Base-by-base conservation (phyloP, 2,888 invertebrate species). In the Oasisia sp. region DNA sequence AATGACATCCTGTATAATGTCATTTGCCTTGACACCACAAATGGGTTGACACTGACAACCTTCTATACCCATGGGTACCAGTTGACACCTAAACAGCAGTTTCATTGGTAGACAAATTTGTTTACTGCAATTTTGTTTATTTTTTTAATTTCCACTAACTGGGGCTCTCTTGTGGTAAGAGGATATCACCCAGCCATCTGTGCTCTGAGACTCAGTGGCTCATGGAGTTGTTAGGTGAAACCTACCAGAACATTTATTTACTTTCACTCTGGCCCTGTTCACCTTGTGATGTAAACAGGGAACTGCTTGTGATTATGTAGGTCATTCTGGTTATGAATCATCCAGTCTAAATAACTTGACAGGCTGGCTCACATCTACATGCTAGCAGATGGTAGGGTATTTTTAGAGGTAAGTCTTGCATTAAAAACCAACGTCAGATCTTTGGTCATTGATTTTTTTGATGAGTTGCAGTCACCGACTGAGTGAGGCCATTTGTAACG, bases 221-320 rank as follows among this genome's bases (percentile, higher is more conserved):
- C 5, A 5, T 74, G 27, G 14, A 19, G 11, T 56, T 56, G 56
- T 56, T 11, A 56, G 56, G 8, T 56, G 56, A 56, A 56, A 11
- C 14, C 7, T 74, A 27, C 74, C 27, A 27, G 74, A 74, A 74
- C 19, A n/a, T 74, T 19, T 74, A 74, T 74, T 74, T 74, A 74
- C 74, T 74, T 5, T 74, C 74, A 4, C 9, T 3, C n/a, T 19
- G 14, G 19, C 74, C 74, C 74, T 74, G 27, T n/a, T 74, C 74
- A 74, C 74, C 74, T 74, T 74, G 74, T 74, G 19, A 27, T 74
- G 74, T n/a, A 74, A 74, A 74, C 74, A 74, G 74, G 74, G n/a
- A 74, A 74, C 19, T 74, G 27, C 27, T 27, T 27, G 74, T 74
- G 74, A 74, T 56, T 19, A 27, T 74, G 74, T 74, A 74, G n/a